These are phyloP conservation scores for Tetramorium parvispinum DNA, from an alignment of 1,140 invertebrate species.

Conservation along the genomic window DNA sequence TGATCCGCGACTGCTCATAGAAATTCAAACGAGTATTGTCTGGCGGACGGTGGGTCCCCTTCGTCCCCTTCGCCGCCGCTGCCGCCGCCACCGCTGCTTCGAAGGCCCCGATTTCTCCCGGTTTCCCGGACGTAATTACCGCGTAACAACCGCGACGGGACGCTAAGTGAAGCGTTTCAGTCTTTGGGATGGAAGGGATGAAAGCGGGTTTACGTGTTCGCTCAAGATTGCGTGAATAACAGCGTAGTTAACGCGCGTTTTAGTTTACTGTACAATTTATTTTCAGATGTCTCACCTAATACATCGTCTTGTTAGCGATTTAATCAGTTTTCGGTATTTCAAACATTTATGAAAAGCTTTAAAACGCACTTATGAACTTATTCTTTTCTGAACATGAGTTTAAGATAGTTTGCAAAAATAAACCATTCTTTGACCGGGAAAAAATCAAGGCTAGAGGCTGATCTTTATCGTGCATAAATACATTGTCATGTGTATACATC, in stretches of 20 bases:
- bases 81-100: neutral
- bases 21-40: slow-evolving; percentile 72
- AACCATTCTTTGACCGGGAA: neutral
- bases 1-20: slow-evolving; percentile 51
- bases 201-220: slow-evolving; percentile 21
- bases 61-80: no score
- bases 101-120: slow-evolving; percentile 60
- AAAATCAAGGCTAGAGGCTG: neutral
- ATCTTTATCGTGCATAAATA: neutral
- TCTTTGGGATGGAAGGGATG: neutral
- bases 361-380: neutral
- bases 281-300: neutral
- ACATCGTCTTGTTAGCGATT: neutral
- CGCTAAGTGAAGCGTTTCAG: slow-evolving; percentile 35
- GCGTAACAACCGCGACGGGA: neutral
- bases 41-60: slow-evolving; percentile 41
- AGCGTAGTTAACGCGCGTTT: neutral
- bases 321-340: neutral
- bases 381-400: neutral
- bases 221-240: slow-evolving; percentile 13
- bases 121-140: slow-evolving; percentile 64
- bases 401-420: neutral
- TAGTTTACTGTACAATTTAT: neutral
- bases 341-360: neutral
- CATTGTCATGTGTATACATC: neutral